Base-by-base conservation (phyloP, 2,113 vertebrate genomes). In the Neomonachus schauinslandi region DNA sequence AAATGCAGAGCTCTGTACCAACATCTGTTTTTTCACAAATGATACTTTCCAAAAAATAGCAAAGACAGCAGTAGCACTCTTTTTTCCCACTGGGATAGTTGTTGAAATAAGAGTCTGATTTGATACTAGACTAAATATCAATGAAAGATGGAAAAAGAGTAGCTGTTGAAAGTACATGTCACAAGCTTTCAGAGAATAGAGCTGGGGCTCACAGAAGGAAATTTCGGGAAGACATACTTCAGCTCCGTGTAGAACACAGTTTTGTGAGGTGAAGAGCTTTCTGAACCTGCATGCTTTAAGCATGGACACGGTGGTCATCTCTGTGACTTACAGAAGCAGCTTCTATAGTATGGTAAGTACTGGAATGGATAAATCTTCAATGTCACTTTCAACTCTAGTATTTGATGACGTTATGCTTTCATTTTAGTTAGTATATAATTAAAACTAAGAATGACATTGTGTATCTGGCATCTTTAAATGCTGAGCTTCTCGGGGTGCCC, bases 401-500 rank as follows among this genome's bases (percentile, higher is more conserved):
- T 95, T 42, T 74, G 15, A 55, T 9, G 46, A 49, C 1, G 21
- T 26, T 55, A 31, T 55, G 2, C 10, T n/a, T 39, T 49, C 57
- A 67, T 46, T 93, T 94, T 82, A 69, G 77, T 94, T 79, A 92
- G 82, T 21, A 13, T 22, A 24, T 26, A 72, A 65, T 57, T 67
- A 39, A 79, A 94, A 80, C 13, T 82, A 83, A 72, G 31, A 89
- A 39, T 6, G 69, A 15, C 4, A 49, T n/a, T 61, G 1, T 28
- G 12, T 69, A 51, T 16, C 46, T 46, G 36, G 4, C 19, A 84
- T 72, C n/a, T 55, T 77, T 74, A 14, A 77, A 63, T 72, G 53
- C 7, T 89, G 36, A 85, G 7, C 3, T 11, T 94, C 22, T 89
- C 61, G 8, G 46, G 46, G 46, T 8, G 5, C 46, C 46, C 7